A percentile compares a stretch with the other conserved stretches of the same genome.
Conservation (phyloP, 1,140 invertebrate species). For the Drosophila sechellia region DNA sequence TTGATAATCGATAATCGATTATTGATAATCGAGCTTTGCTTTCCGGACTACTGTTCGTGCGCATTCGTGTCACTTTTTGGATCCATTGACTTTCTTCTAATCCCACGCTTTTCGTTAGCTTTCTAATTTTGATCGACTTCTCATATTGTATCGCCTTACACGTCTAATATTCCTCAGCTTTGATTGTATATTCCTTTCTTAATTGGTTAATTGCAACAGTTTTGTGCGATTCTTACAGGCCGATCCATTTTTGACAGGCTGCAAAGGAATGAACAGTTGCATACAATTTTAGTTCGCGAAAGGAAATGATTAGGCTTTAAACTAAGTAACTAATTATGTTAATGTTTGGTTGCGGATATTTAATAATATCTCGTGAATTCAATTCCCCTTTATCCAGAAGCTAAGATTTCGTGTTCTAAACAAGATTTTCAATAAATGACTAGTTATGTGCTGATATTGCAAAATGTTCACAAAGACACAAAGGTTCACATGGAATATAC, state of each 20-base stretch:
- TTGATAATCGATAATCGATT: too few relatives aligned
- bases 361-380: too few relatives aligned
- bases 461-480: too few relatives aligned
- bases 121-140: slow-evolving; percentile 4
- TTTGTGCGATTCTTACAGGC: too few relatives aligned
- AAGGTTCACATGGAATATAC: too few relatives aligned
- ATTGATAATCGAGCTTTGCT: not conserved
- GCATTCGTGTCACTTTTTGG: not conserved
- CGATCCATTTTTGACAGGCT: slow-evolving; percentile 7
- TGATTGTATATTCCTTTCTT: slow-evolving; percentile 3
- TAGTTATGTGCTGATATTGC: too few relatives aligned
- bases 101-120: slow-evolving; percentile 6
- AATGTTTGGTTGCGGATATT: too few relatives aligned
- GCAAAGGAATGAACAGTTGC: not conserved
- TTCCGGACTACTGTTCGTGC: not conserved
- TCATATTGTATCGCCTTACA: not conserved
- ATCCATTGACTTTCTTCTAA: slow-evolving; percentile 7
- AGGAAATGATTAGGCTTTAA: too few relatives aligned
- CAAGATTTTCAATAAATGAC: too few relatives aligned
- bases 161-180: not conserved
- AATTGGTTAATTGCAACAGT: not conserved
- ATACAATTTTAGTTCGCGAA: not conserved
- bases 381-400: too few relatives aligned
- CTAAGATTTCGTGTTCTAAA: too few relatives aligned
- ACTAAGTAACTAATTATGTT: too few relatives aligned